Evolutionary conservation across 2,888 invertebrate species (phyloP).

Genomic region (Phortica magna): DNA sequence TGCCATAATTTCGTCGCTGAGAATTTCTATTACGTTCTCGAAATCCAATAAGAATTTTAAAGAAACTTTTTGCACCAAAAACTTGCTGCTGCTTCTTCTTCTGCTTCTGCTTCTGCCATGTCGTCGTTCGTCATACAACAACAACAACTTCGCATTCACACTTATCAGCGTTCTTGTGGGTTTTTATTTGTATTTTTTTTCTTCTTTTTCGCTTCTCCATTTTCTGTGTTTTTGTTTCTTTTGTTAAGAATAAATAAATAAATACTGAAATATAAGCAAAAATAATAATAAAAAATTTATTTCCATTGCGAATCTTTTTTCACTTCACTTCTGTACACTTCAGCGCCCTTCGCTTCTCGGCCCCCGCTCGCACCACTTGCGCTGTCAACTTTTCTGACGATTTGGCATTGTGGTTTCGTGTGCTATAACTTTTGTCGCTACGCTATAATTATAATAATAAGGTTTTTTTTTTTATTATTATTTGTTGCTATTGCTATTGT

Average conservation of each 20-base stretch:
- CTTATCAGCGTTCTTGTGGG: neutral
- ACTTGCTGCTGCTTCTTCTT: neutral
- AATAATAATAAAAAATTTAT: slow-evolving; percentile 34
- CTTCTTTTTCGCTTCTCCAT: neutral
- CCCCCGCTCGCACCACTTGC: too few species aligned
- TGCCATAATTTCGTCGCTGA: too few species aligned
- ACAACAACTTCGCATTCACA: neutral
- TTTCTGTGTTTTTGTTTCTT: neutral
- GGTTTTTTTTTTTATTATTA: neutral
- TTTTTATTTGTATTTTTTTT: neutral
- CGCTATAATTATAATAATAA: slow-evolving; percentile 27
- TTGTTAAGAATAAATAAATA: neutral
- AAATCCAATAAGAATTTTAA: neutral
- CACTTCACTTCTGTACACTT: neutral
- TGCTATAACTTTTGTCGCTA: neutral
- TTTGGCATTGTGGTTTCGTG: slow-evolving; percentile 20
- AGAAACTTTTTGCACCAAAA: neutral
- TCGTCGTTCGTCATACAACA: neutral
- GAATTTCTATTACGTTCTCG: neutral
- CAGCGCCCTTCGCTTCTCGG: too few species aligned
- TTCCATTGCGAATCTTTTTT: slow-evolving; percentile 16
- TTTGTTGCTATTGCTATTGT: neutral
- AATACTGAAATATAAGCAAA: neutral
- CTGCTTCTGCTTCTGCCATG: neutral
- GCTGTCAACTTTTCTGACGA: slow-evolving; percentile 34